Base-by-base conservation (phyloP, 37 sponge, comb jelly and placozoan species). In the Chondrosia reniformis region DNA sequence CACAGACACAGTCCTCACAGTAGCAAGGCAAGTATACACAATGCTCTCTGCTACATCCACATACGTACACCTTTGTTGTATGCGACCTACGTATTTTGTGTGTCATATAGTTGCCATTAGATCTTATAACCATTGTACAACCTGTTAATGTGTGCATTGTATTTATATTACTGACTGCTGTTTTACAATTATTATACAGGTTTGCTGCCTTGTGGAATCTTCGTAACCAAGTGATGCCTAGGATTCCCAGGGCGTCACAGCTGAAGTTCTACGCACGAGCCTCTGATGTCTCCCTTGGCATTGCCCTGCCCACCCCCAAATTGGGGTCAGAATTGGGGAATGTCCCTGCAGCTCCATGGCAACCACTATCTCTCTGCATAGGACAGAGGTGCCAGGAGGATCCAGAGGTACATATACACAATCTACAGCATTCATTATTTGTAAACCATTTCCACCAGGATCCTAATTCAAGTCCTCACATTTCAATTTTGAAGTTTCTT, bases 341-440 rank as follows among this genome's bases (percentile, higher is more conserved):
- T 1, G 24, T 85, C 7, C 90, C 90, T 24, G 45, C 78, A 9
- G 45, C 90, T 45, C 85, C 90, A 9, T 89, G 85, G 81, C 76
- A 81, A 22, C 75, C 83, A 19, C 33, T 54, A 17, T 77, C 90
- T 10, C 78, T 89, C 3, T 89, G 90, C 36, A 63, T 74, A 25
- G 45, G 56, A 19, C 28, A 76, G 19, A n/a, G n/a, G n/a, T 89
- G 89, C 52, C 45, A 56, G 22, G 56, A 5, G 2, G 76, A 84
- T 55, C 55, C 84, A 7, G 9, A 67, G 42, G 67, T 81, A 15
- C n/a, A n/a, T n/a, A n/a, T n/a, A n/a, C n/a, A n/a, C n/a, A n/a
- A n/a, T n/a, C n/a, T n/a, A n/a, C n/a, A n/a, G n/a, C n/a, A n/a
- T n/a, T n/a, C n/a, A n/a, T n/a, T n/a, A n/a, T n/a, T n/a, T n/a